phyloP scores from a whole-genome alignment of 1,140 invertebrate genomes.

The Solenopsis invicta region DNA sequence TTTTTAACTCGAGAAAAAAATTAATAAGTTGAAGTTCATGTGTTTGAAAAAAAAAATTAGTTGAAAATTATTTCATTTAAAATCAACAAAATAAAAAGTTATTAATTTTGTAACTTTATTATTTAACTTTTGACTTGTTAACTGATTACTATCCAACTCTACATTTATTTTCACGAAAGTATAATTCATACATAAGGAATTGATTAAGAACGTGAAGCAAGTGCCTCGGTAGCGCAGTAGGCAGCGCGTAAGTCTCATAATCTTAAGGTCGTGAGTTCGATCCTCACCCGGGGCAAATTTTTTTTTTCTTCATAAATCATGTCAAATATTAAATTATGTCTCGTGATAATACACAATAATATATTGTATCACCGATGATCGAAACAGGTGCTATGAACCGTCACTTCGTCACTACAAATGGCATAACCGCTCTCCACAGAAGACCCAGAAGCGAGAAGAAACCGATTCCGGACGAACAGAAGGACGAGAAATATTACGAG shows the following conservation, averaged over 20 bases:
- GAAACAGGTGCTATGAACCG: constrained; percentile 67
- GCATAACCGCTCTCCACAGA: constrained; percentile 79
- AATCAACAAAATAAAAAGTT: no score
- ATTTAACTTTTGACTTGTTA: no score
- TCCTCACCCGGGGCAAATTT: constrained; percentile 95
- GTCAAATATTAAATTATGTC: no score
- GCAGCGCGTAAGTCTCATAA: constrained; percentile 99
- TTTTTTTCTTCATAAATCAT: background rate
- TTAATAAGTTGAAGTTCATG: no score
- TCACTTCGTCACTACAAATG: constrained; percentile 78
- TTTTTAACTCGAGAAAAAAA: no score
- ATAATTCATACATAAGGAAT: background rate
- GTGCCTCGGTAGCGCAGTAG: constrained; percentile 96
- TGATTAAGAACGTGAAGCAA: background rate
- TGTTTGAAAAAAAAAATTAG: no score
- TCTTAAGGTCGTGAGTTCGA: constrained; percentile 99
- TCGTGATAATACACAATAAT: background rate
- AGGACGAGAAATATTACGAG: constrained; percentile 96
- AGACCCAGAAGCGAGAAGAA: constrained; percentile 94
- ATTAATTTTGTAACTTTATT: no score
- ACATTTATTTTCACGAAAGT: background rate
- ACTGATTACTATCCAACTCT: background rate
- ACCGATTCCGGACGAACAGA: constrained; percentile 94
- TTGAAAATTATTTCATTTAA: no score
- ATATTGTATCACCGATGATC: background rate